Conservation (phyloP, 2,888 invertebrate genomes). For the Ennomos quercinarius region DNA sequence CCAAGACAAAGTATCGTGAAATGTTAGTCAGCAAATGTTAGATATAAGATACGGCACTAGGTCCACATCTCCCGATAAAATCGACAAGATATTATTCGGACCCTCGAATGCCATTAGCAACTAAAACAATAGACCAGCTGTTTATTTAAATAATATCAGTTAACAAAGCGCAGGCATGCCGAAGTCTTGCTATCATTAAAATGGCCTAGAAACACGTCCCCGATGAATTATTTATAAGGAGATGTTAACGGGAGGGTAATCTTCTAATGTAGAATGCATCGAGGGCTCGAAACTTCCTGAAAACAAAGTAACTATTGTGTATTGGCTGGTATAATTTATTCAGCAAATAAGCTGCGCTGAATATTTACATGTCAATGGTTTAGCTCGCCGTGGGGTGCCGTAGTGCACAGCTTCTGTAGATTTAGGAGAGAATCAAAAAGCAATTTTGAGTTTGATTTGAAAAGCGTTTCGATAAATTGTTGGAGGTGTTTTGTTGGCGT, state of each 20-base stretch:
- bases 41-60: constrained; percentile 1
- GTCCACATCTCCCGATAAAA: constrained; percentile 40
- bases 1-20: constrained; percentile 2
- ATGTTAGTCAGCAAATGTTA: constrained; percentile 2
- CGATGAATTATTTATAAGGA: constrained; percentile 61
- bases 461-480: neutral
- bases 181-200: constrained; percentile 65
- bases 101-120: constrained; percentile 41
- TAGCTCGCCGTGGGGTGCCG: constrained; percentile 1
- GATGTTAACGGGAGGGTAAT: constrained; percentile 63
- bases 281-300: constrained; percentile 44
- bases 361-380: constrained; percentile 42
- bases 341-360: constrained; percentile 36
- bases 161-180: constrained; percentile 53
- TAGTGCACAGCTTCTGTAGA: neutral
- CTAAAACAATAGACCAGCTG: constrained; percentile 45
- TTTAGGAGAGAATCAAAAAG: constrained; percentile 7
- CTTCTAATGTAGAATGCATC: constrained; percentile 39
- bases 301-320: constrained; percentile 49
- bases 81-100: constrained; percentile 46
- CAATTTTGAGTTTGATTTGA: neutral
- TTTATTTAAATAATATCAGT: constrained; percentile 61
- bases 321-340: constrained; percentile 43
- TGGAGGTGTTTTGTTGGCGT: constrained; percentile 1
- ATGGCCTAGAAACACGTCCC: constrained; percentile 50